A percentile compares a stretch with the other conserved stretches of the same genome.
Evolutionary conservation across 2,797 vertebrate species (phyloP).

Genomic region (Urocyon cinereoargenteus): DNA sequence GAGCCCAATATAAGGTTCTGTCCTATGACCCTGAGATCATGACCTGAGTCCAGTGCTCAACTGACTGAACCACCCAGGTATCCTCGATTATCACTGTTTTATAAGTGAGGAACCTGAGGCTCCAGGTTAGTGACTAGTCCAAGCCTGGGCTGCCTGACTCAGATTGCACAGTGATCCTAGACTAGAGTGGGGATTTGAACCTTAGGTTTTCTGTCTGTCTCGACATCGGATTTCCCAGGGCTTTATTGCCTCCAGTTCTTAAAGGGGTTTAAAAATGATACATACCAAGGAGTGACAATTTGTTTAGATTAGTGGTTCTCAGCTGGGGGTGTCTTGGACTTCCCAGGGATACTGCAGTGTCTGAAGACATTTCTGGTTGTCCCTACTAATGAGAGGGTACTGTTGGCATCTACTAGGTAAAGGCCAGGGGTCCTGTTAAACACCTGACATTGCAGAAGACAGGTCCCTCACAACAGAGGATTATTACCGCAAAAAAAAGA

Average conservation of each 20-base stretch:
- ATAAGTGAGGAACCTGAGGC: neutral
- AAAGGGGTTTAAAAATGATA: neutral
- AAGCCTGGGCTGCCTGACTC: too few relatives aligned
- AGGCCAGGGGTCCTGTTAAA: neutral
- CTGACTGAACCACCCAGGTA: neutral
- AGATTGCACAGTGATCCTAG: neutral
- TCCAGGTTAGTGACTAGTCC: neutral
- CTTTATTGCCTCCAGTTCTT: neutral
- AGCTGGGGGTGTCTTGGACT: neutral
- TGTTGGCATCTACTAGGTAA: neutral
- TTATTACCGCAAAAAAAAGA: too few relatives aligned
- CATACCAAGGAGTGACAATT: neutral
- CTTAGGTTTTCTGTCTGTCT: neutral
- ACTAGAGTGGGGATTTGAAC: neutral
- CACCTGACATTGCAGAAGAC: neutral
- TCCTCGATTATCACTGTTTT: neutral
- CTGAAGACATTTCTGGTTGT: neutral
- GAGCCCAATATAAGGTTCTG: neutral
- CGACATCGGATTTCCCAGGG: neutral
- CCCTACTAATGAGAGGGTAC: neutral
- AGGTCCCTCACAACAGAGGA: neutral
- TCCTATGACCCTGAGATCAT: neutral
- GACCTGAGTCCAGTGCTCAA: neutral
- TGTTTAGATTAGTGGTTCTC: neutral
- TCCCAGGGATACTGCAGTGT: neutral